Percentiles rank a stretch among this genome's conserved stretches.
Evolutionary conservation across 2,113 vertebrate species (phyloP).

Genomic region (Heteronetta atricapilla): DNA sequence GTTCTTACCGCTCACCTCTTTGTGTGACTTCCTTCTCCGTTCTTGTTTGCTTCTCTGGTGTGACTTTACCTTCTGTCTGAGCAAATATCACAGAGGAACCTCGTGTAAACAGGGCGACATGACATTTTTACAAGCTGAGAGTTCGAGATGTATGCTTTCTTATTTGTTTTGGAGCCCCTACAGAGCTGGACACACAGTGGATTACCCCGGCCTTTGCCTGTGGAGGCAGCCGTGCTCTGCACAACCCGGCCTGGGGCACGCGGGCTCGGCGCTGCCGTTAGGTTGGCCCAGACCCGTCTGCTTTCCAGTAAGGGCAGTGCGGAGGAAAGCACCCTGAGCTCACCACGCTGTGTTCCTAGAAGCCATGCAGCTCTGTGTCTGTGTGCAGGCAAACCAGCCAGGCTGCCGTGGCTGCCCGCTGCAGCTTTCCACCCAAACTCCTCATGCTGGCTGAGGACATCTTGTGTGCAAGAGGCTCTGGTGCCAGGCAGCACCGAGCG

Average conservation of each 20-base stretch:
- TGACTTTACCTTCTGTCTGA: slow-evolving; percentile 61
- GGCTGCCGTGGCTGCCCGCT: neutral
- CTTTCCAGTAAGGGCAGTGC: neutral
- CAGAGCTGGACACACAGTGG: slow-evolving; percentile 11
- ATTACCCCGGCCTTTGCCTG: slow-evolving; percentile 21
- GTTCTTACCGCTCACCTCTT: slow-evolving; percentile 25
- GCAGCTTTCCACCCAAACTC: neutral
- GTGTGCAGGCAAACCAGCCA: neutral
- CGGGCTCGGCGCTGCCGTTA: neutral
- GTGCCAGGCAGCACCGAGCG: neutral
- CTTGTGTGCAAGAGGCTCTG: neutral
- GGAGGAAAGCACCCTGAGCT: neutral
- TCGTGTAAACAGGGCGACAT: slow-evolving; percentile 56
- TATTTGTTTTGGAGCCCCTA: slow-evolving; percentile 59
- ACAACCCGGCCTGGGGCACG: neutral
- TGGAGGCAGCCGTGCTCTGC: neutral
- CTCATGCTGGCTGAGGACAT: neutral
- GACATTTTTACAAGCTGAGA: slow-evolving; percentile 50
- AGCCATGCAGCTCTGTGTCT: neutral
- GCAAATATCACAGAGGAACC: slow-evolving; percentile 54
- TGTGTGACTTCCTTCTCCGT: slow-evolving; percentile 51
- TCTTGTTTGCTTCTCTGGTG: slow-evolving; percentile 41
- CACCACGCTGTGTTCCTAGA: neutral
- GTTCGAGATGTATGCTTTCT: slow-evolving; percentile 29
- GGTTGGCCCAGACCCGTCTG: neutral